These are phyloP conservation scores for Apodemia mormo DNA, from an alignment of 2,888 invertebrate genomes.

Conservation along the genomic window DNA sequence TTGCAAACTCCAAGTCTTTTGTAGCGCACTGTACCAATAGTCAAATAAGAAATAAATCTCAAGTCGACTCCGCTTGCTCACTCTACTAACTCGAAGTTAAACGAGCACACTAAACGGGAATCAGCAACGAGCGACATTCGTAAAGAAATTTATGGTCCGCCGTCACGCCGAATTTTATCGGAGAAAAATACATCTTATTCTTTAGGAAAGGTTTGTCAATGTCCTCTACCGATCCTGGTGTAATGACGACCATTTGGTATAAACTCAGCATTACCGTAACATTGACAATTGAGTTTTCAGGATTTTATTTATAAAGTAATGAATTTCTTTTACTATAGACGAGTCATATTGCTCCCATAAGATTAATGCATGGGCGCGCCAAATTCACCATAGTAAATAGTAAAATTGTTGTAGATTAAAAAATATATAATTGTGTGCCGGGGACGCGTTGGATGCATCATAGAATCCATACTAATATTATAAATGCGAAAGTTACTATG, in stretches of 20 bases:
- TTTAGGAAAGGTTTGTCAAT: constrained; percentile 70
- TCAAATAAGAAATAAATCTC: constrained; percentile 35
- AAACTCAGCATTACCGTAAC: constrained; percentile 52
- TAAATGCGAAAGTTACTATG: too few species aligned
- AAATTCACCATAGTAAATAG: too few species aligned
- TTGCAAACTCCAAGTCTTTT: not conserved
- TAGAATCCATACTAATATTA: too few species aligned
- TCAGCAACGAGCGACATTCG: constrained; percentile 37
- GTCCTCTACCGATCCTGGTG: constrained; percentile 62
- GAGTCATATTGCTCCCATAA: too few species aligned
- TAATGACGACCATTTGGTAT: constrained; percentile 69
- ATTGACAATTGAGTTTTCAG: constrained; percentile 28
- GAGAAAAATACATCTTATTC: constrained; percentile 74
- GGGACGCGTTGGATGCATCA: too few species aligned
- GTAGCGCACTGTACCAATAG: constrained; percentile 16
- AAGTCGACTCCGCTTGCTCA: constrained; percentile 21
- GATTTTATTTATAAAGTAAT: constrained; percentile 21
- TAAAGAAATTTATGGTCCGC: constrained; percentile 49
- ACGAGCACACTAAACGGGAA: constrained; percentile 40
- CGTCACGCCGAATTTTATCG: constrained; percentile 68
- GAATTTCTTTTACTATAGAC: too few species aligned
- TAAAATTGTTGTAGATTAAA: too few species aligned
- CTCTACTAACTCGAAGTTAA: constrained; percentile 39
- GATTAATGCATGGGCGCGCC: too few species aligned
- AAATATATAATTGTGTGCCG: too few species aligned